A percentile compares a stretch with the other conserved stretches of the same genome.
phyloP scores from a whole-genome alignment of 2,113 vertebrate genomes.

The Chunga burmeisteri region DNA sequence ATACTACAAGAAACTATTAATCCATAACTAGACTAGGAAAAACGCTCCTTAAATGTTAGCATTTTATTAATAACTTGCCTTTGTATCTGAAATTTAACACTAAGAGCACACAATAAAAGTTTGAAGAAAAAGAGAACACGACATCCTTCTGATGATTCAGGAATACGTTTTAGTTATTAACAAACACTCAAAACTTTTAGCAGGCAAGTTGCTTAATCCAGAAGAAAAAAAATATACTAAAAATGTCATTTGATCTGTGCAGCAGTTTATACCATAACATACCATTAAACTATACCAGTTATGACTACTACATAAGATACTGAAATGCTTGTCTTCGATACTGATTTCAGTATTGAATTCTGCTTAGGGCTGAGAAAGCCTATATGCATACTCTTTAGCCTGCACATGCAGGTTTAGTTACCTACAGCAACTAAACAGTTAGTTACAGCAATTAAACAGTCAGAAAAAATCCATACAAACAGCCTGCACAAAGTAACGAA shows the following conservation, averaged over 20 bases:
- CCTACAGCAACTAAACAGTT: not conserved
- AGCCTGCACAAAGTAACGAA: not conserved
- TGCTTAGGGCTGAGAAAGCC: not conserved
- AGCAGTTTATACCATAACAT: not conserved
- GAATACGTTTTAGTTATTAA: not conserved
- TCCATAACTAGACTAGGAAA: not conserved
- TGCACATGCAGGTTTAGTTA: not conserved
- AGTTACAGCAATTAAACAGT: not conserved
- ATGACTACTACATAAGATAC: not conserved
- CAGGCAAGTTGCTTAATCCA: not conserved
- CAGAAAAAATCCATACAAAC: not conserved
- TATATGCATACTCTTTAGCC: not conserved
- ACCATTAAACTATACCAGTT: not conserved
- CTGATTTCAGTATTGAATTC: not conserved
- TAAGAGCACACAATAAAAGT: not conserved
- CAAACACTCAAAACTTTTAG: not conserved
- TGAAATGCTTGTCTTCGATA: not conserved
- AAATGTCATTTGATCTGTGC: not conserved
- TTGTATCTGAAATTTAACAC: not conserved
- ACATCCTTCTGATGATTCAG: not conserved
- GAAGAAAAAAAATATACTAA: not conserved
- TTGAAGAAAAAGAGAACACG: not conserved
- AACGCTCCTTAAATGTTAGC: not conserved
- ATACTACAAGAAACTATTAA: not conserved
- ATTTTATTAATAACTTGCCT: not conserved